Evolutionary conservation across 1,140 invertebrate genomes (phyloP), one percentile per base, ranked within the genome.

Genomic region (Diachasma alloeum): DNA sequence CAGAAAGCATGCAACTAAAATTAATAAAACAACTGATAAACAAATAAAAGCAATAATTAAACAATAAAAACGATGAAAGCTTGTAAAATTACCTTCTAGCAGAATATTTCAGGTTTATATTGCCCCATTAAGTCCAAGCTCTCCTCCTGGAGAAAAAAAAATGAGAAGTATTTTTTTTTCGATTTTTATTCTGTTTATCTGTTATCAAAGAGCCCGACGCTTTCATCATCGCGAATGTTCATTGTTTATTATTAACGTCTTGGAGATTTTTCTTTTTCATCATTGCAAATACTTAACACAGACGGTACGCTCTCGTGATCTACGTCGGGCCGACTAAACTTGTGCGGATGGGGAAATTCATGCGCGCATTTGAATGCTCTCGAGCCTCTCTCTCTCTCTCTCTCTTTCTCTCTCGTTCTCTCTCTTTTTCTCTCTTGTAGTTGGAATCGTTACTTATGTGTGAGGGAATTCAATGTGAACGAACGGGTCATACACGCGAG

Each of bases 61-160:
- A 79, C 70, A 76, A 79, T 78, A 80, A 68, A 75, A 80, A 86
- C 83, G 85, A 87, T 81, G 15, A 87, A 89, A 87, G 84, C 84
- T 39, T 17, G n/a, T 37, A 17, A 83, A 87, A 89, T 92, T 93
- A 92, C 92, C 92, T 93, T 93, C 92, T 93, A 94, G 91, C 94
- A 94, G 92, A 94, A 94, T 91, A 95, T 94, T 93, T 94, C 93
- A 90, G 93, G 93, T 91, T 94, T 94, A 92, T 94, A 95, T 91
- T 94, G 93, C 87, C 94, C 94, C 91, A 94, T 94, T 90, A 94
- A 93, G 91, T 94, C 94, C 92, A 94, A 93, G 91, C 92, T 94
- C 91, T 94, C 93, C 90, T 94, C 93, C 92, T 93, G 90, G 82
- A 88, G 87, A 68, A 42, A 68, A 68, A 31, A 68, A 68, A 26